Evolutionary conservation across 1,140 invertebrate species (phyloP).

Genomic region (Muscidifurax raptorellus): DNA sequence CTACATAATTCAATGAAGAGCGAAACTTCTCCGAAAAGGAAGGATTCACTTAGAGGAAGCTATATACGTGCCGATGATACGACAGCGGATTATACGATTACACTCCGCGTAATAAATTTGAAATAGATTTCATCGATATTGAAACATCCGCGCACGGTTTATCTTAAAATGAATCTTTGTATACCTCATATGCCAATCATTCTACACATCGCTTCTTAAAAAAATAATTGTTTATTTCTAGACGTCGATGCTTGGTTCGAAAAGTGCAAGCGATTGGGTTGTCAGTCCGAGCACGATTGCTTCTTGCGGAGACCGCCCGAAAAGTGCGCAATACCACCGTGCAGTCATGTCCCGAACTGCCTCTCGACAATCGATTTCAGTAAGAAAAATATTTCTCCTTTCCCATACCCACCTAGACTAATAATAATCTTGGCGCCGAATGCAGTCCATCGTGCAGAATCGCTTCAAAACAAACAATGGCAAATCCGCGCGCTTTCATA

Average conservation of each 20-base stretch:
- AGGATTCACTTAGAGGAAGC: neutral
- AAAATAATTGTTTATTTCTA: no score
- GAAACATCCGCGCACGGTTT: no score
- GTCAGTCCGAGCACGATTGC: conserved; percentile 64
- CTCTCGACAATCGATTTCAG: conserved; percentile 46
- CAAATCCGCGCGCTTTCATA: neutral
- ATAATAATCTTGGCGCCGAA: no score
- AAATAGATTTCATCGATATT: no score
- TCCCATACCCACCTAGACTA: neutral
- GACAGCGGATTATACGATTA: no score
- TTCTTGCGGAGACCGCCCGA: conserved; percentile 60
- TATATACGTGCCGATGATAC: no score
- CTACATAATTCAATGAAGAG: neutral
- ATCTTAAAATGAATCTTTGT: no score
- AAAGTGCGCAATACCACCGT: conserved; percentile 52
- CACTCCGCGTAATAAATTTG: no score
- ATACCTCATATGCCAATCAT: no score
- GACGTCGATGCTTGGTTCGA: conserved; percentile 60
- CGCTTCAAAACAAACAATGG: neutral
- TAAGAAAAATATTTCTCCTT: conserved; percentile 21
- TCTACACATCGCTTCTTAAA: no score
- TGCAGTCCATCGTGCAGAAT: neutral
- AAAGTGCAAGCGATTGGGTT: conserved; percentile 60
- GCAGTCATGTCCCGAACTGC: conserved; percentile 64
- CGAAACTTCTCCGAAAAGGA: neutral